Base-by-base conservation (phyloP, 2,888 invertebrate species). In the Endotricha flammealis region DNA sequence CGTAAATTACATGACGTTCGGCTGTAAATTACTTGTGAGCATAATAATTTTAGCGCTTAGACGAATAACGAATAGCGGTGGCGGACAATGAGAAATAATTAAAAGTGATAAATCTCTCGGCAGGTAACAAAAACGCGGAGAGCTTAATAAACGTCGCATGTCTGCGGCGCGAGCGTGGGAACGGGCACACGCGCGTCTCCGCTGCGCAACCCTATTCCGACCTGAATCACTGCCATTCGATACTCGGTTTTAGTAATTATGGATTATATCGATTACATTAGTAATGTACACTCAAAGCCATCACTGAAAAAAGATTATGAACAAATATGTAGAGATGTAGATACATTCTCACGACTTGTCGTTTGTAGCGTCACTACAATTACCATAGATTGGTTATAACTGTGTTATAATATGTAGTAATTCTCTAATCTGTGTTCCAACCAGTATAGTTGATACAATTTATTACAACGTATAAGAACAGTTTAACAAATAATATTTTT, bases 61-160 rank as follows among this genome's bases (percentile, higher is more conserved):
- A 76, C 67, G 74, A 71, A 71, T 71, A 75, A 76, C 67, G 74
- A 71, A 71, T 71, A 75, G 65, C 68, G 67, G 64, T 54, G 48
- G 68, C 73, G 76, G 72, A 83, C 82, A 85, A 83, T 82, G 81
- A 78, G 77, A 78, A 79, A 81, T 86, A 86, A 86, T 86, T 85
- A 86, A 85, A 85, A 83, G 83, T 83, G 81, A 85, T 85, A 86
- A 86, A 86, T 86, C 85, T 86, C 83, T 50, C 81, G 63, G 77
- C 81, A 75, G 82, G 83, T 75, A 80, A 81, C 83, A 82, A 81
- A 80, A 82, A 81, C 75, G 73, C 72, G 79, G 78, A 79, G 80
- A 73, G 78, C 78, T 83, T 83, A 81, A 82, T 79, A 82, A 77
- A 76, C 79, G 81, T 81, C 77, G 83, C 82, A 72, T 80, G 82